A percentile compares a stretch with the other conserved stretches of the same genome.
phyloP scores from a whole-genome alignment of 2,888 invertebrate species.

The Tupiocoris notatus region DNA sequence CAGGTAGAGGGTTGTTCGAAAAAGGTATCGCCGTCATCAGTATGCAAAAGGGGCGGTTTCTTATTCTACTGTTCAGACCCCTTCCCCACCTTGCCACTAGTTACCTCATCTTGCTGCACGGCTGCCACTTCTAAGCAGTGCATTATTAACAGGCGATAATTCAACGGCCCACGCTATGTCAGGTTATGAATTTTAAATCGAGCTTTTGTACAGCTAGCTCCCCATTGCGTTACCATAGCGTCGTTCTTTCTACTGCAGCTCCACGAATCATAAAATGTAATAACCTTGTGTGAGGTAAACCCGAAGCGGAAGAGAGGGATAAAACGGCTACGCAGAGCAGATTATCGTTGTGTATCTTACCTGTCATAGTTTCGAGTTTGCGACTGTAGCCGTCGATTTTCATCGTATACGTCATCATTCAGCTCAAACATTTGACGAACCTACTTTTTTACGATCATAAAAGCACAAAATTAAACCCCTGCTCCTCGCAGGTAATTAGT shows the following conservation, averaged over 20 bases:
- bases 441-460: too few relatives aligned
- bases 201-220: constrained; percentile 22
- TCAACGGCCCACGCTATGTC: constrained; percentile 31
- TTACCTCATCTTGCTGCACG: background rate
- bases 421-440: too few relatives aligned
- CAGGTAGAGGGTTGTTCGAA: background rate
- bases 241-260: background rate
- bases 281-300: background rate
- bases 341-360: background rate
- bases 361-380: too few relatives aligned
- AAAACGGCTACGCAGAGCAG: background rate
- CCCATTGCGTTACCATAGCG: background rate
- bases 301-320: background rate
- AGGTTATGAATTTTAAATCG: constrained; percentile 40
- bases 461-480: too few relatives aligned
- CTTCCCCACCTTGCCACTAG: background rate
- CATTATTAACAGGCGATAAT: constrained; percentile 40
- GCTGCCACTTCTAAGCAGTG: constrained; percentile 6
- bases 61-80: background rate
- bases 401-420: too few relatives aligned
- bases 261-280: constrained; percentile 33
- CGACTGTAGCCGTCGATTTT: too few relatives aligned
- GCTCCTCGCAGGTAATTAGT: too few relatives aligned
- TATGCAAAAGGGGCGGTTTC: background rate
- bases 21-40: background rate